phyloP scores from a whole-genome alignment of 2,113 vertebrate species.

The Smithornis capensis region DNA sequence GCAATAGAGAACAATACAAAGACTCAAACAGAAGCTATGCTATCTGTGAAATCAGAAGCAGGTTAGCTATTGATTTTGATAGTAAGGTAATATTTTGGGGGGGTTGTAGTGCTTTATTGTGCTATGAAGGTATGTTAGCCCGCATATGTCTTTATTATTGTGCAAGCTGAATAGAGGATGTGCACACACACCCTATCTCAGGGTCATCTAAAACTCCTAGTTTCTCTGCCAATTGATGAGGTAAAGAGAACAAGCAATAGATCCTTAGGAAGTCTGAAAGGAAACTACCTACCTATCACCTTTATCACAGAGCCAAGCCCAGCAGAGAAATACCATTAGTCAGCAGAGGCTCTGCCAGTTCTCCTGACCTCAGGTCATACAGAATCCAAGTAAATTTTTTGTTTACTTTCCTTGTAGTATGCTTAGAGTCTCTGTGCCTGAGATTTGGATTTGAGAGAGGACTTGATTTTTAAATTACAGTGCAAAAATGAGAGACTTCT shows the following conservation, averaged over 20 bases:
- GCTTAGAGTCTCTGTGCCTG: not conserved
- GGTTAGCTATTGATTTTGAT: not conserved
- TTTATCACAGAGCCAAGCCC: not conserved
- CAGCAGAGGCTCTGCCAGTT: not conserved
- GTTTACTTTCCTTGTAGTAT: not conserved
- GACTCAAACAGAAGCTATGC: not conserved
- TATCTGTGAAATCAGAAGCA: not conserved
- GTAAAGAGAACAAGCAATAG: not conserved
- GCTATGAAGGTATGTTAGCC: not conserved
- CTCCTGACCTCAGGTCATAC: not conserved
- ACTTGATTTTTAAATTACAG: not conserved
- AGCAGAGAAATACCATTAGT: not conserved
- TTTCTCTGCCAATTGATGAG: accelerated
- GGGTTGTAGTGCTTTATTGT: not conserved
- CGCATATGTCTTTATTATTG: not conserved
- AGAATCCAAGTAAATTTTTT: not conserved
- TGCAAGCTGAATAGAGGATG: not conserved
- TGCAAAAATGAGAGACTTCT: not conserved
- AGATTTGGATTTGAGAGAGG: not conserved
- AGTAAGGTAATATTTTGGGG: not conserved
- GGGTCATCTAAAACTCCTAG: not conserved
- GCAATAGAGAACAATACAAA: not conserved
- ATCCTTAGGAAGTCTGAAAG: not conserved
- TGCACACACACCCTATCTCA: not conserved
- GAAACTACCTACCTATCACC: not conserved